Percentiles rank a stretch among this genome's conserved stretches.
Evolutionary conservation across 2,113 vertebrate species (phyloP).

Genomic region (Cardinalis cardinalis): DNA sequence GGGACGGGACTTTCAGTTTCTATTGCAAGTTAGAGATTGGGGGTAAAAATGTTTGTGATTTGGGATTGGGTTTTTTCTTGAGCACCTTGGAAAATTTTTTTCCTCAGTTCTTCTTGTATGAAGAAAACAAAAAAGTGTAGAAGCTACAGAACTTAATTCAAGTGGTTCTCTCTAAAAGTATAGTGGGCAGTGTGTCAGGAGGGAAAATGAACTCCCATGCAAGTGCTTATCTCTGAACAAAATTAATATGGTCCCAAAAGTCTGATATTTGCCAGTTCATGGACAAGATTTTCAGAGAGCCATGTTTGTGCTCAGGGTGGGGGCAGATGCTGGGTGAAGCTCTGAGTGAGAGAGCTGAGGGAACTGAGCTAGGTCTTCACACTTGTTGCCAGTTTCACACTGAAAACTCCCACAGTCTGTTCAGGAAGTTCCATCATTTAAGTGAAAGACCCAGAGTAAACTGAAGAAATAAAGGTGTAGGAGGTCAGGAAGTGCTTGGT

Average conservation of each 20-base stretch:
- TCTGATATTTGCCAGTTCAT: not conserved
- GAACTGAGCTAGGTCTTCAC: not conserved
- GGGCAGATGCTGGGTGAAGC: rapidly evolving
- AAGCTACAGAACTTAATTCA: not conserved
- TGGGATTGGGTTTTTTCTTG: not conserved
- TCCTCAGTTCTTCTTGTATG: not conserved
- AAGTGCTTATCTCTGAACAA: not conserved
- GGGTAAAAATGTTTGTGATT: not conserved
- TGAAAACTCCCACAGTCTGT: not conserved
- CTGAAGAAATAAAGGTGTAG: not conserved
- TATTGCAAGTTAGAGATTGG: not conserved
- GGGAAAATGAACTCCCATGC: not conserved
- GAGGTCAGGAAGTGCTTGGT: not conserved
- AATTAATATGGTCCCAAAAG: not conserved
- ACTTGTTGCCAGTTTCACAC: not conserved
- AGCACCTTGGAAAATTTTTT: not conserved
- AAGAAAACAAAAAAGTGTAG: not conserved
- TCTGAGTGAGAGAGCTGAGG: not conserved
- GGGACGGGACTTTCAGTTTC: not conserved
- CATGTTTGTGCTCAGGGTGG: not conserved
- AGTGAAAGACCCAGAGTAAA: not conserved
- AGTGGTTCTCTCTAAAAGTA: not conserved
- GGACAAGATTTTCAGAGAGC: not conserved
- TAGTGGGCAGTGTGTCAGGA: not conserved
- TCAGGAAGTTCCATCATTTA: not conserved